phyloP scores from a whole-genome alignment of 1,140 invertebrate species.

The Drosophila ironensis region DNA sequence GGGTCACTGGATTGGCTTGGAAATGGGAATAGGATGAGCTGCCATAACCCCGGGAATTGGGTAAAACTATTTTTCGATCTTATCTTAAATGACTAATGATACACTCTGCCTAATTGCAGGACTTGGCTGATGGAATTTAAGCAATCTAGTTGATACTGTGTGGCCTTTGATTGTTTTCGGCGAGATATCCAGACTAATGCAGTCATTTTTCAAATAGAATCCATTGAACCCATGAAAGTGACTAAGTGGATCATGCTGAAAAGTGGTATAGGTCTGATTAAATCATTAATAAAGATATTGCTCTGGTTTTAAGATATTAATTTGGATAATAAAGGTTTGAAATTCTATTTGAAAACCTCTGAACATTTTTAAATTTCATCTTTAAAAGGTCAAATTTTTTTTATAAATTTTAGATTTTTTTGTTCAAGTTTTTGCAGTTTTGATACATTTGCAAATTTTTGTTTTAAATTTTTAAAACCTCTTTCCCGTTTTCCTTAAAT shows the following conservation, averaged over 20 bases:
- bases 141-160: background rate
- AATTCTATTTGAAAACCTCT: no score
- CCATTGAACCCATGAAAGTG: background rate
- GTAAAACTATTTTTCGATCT: background rate
- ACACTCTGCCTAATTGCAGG: conserved; percentile 15
- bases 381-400: no score
- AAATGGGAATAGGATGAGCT: background rate
- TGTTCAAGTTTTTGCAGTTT: no score
- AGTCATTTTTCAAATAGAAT: background rate
- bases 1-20: background rate
- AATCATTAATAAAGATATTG: no score
- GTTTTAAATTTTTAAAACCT: background rate
- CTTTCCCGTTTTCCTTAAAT: background rate
- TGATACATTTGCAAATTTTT: no score
- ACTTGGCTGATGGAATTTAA: conserved; percentile 2
- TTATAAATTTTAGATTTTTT: no score
- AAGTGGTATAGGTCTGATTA: no score
- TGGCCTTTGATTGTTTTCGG: background rate
- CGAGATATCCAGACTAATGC: background rate
- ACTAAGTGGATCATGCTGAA: background rate
- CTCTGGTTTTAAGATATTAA: background rate
- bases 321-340: no score
- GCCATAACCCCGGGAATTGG: background rate
- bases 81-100: conserved; percentile 25
- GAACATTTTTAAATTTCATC: no score